Evolutionary conservation across 2,797 vertebrate species (phyloP).

Genomic region (Melanotaenia trifasciata): DNA sequence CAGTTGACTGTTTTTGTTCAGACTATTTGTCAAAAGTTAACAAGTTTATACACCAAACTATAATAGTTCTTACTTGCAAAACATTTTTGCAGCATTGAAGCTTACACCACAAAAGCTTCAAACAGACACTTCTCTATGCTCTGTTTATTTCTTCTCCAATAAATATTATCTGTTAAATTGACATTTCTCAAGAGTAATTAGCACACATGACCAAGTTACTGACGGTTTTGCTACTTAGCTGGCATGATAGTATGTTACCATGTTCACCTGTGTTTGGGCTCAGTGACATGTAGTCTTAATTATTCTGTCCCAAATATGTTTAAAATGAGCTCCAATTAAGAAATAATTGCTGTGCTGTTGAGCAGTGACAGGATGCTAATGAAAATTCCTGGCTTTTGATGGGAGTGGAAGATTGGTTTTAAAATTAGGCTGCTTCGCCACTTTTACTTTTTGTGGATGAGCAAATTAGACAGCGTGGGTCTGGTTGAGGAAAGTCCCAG

Average conservation of each 20-base stretch:
- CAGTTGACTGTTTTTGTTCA: too few species aligned
- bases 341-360: conserved; percentile 62
- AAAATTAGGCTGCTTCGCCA: conserved; percentile 27
- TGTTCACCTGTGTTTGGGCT: too few species aligned
- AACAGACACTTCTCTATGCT: too few species aligned
- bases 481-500: conserved; percentile 35
- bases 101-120: too few species aligned
- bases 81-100: too few species aligned
- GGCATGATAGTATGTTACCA: not conserved
- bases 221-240: not conserved
- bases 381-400: conserved; percentile 56
- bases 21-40: too few species aligned
- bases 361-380: conserved; percentile 69
- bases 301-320: not conserved
- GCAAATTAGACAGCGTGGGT: not conserved
- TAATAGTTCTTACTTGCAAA: too few species aligned
- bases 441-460: not conserved
- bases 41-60: too few species aligned
- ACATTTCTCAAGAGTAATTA: too few species aligned
- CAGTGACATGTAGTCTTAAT: not conserved
- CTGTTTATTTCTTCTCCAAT: too few species aligned
- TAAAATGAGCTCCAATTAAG: conserved; percentile 46
- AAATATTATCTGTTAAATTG: too few species aligned
- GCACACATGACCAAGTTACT: too few species aligned
- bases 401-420: conserved; percentile 60